Conservation (phyloP, 2,113 vertebrate genomes). For the Cochlearius cochlearius region DNA sequence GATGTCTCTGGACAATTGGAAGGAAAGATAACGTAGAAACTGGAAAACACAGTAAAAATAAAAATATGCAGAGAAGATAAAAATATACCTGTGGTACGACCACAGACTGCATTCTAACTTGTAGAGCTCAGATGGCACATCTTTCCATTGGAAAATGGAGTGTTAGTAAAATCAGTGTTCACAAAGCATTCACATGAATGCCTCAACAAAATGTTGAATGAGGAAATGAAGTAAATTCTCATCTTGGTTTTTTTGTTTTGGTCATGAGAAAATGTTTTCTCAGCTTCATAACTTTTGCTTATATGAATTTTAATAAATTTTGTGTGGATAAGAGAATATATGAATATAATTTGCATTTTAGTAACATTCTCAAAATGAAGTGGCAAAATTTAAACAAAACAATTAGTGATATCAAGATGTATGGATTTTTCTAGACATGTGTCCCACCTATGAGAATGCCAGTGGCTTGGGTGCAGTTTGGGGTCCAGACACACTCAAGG, state of each 20-base stretch:
- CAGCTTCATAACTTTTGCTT: not conserved
- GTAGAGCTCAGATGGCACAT: not conserved
- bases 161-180: not conserved
- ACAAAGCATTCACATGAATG: not conserved
- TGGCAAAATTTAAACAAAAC: not conserved
- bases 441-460: not conserved
- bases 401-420: not conserved
- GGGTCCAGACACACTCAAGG: not conserved
- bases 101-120: not conserved
- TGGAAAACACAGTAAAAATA: not conserved
- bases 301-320: not conserved
- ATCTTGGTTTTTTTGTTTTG: not conserved
- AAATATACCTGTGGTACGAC: not conserved
- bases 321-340: not conserved
- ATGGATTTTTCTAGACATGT: not conserved
- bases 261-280: not conserved
- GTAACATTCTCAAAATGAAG: not conserved
- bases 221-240: not conserved
- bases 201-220: not conserved
- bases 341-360: not conserved
- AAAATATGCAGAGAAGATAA: not conserved
- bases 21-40: not conserved
- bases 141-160: not conserved
- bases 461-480: not conserved
- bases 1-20: not conserved